Conservation (phyloP, 2,888 invertebrate genomes). For the Busseola fusca region DNA sequence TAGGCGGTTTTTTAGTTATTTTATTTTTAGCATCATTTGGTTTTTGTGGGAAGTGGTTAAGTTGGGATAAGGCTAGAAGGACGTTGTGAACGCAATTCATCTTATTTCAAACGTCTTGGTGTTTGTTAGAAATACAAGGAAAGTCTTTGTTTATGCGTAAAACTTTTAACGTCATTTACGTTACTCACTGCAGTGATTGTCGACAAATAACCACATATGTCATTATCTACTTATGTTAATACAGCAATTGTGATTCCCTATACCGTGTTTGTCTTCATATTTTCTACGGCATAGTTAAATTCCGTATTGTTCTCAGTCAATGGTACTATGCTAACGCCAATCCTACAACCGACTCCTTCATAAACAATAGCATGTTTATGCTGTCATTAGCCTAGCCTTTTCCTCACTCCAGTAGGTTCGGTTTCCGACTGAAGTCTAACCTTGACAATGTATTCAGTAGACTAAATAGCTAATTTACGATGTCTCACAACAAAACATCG, state of each 20-base stretch:
- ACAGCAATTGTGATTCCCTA: slow-evolving; percentile 10
- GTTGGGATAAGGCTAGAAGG: background rate
- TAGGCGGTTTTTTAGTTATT: background rate
- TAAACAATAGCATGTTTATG: slow-evolving; percentile 36
- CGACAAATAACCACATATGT: slow-evolving; percentile 20
- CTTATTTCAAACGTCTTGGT: slow-evolving; percentile 7
- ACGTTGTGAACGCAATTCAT: background rate
- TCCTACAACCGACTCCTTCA: slow-evolving; percentile 18
- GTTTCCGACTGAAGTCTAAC: slow-evolving; percentile 32
- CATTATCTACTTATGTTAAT: slow-evolving; percentile 35
- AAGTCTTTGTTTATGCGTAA: slow-evolving; percentile 43
- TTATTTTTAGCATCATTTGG: background rate
- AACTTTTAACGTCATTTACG: slow-evolving; percentile 42
- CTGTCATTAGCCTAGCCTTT: slow-evolving; percentile 45
- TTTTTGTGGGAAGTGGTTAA: background rate
- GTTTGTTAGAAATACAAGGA: slow-evolving; percentile 49
- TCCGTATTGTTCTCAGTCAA: slow-evolving; percentile 18
- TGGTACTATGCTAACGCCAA: background rate
- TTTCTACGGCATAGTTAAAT: slow-evolving; percentile 1
- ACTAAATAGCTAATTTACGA: slow-evolving; percentile 17
- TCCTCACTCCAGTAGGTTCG: slow-evolving; percentile 43
- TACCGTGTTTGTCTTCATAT: slow-evolving; percentile 17
- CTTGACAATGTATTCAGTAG: slow-evolving; percentile 21
- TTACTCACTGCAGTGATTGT: slow-evolving; percentile 36
- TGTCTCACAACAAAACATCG: slow-evolving; percentile 5